Evolutionary conservation across 2,797 vertebrate genomes (phyloP).

Genomic region (Pitangus sulphuratus): DNA sequence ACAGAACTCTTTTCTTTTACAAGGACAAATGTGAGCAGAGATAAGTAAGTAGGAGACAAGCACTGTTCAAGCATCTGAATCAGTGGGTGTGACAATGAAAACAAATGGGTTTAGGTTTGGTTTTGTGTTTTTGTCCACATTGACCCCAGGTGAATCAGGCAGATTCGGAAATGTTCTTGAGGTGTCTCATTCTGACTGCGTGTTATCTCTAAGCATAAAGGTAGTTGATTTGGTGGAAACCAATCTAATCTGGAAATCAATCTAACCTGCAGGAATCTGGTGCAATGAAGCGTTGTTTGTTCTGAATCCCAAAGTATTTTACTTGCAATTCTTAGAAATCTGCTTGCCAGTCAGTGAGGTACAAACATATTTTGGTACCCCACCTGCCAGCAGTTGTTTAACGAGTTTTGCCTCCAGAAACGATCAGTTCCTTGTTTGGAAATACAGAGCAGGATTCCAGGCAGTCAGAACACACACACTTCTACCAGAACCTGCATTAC

Average conservation of each 20-base stretch:
- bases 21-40: not conserved
- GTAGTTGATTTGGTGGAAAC: not conserved
- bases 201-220: not conserved
- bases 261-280: not conserved
- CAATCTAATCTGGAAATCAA: not conserved
- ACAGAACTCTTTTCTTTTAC: not conserved
- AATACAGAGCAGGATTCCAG: not conserved
- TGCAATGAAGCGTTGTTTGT: not conserved
- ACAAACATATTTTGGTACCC: not conserved
- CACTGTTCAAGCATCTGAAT: not conserved
- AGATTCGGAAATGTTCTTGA: not conserved
- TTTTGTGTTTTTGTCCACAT: not conserved
- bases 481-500: not conserved
- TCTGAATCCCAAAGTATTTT: not conserved
- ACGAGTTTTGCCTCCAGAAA: not conserved
- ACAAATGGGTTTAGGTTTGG: not conserved
- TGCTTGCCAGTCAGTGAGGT: not conserved
- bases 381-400: not conserved
- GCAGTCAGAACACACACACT: not conserved
- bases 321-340: not conserved
- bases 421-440: not conserved
- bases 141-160: not conserved
- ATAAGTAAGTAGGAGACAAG: not conserved
- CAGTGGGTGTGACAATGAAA: not conserved
- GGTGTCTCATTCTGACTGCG: not conserved